Conservation (phyloP, 2,113 vertebrate genomes). For the Actenoides lindsayi region DNA sequence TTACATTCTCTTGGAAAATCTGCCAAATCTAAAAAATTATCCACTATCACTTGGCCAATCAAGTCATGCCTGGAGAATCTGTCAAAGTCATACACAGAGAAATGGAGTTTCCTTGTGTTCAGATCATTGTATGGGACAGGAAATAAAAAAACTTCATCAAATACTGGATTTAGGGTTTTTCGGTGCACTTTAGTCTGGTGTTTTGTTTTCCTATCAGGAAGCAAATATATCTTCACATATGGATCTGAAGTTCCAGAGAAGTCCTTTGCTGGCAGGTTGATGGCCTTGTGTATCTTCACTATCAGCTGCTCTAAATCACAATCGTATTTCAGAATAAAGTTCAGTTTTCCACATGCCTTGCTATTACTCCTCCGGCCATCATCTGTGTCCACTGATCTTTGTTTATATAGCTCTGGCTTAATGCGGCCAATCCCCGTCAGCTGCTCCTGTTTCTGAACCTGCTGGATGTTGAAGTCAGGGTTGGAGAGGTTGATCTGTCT, state of each 20-base stretch:
- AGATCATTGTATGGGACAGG: conserved; percentile 95
- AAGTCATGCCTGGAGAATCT: conserved; percentile 97
- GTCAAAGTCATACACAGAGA: conserved; percentile 98
- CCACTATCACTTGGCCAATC: conserved; percentile 97
- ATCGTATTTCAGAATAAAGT: conserved; percentile 96
- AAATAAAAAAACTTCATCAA: conserved; percentile 99
- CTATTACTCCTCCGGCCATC: conserved; percentile 83
- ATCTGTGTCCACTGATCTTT: conserved; percentile 92
- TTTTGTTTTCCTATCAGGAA: conserved; percentile 97
- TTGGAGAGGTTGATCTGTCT: conserved; percentile 97
- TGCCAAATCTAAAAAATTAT: conserved; percentile 97
- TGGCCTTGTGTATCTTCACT: conserved; percentile 96
- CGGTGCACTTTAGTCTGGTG: conserved; percentile 99
- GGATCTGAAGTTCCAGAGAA: conserved; percentile 98
- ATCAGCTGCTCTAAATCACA: conserved; percentile 97
- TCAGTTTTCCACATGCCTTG: conserved; percentile 89
- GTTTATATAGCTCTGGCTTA: conserved; percentile 97
- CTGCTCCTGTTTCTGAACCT: conserved; percentile 97
- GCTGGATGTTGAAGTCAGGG: conserved; percentile 95
- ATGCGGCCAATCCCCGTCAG: conserved; percentile 91
- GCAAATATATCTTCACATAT: conserved; percentile 97
- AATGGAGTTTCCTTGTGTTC: conserved; percentile 93
- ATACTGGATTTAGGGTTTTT: conserved; percentile 96
- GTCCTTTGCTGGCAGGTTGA: conserved; percentile 96
- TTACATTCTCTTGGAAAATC: conserved; percentile 97